Percentiles rank a stretch among this genome's conserved stretches.
Evolutionary conservation across 2,113 vertebrate genomes (phyloP).

Genomic region (Mionectes macconnelli): DNA sequence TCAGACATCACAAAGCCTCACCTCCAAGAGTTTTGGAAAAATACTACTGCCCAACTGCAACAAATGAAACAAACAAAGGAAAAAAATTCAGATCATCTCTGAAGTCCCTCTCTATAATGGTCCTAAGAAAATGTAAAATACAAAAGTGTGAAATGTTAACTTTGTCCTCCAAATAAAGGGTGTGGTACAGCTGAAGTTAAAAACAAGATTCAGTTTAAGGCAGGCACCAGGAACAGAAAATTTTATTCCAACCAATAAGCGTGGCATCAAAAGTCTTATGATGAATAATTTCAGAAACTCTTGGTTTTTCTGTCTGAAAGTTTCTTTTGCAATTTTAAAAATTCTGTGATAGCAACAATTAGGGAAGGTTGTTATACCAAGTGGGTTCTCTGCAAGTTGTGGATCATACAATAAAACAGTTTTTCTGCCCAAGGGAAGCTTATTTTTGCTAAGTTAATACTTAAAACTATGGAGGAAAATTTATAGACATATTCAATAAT

Average conservation of each 20-base stretch:
- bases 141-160: not conserved
- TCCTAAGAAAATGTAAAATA: not conserved
- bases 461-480: not conserved
- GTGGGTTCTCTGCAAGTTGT: not conserved
- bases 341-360: not conserved
- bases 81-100: not conserved
- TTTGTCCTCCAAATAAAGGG: not conserved
- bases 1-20: not conserved
- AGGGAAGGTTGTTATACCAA: not conserved
- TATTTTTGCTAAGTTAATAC: not conserved
- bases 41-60: not conserved
- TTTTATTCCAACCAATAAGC: not conserved
- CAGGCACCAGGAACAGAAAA: not conserved
- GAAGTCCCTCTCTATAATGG: not conserved
- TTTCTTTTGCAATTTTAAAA: not conserved
- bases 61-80: not conserved
- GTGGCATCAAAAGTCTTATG: not conserved
- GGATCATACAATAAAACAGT: not conserved
- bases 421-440: not conserved
- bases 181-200: not conserved
- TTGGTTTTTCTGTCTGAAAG: not conserved
- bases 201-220: not conserved
- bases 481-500: not conserved
- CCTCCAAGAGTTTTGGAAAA: not conserved
- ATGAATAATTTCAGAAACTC: not conserved